Percentiles rank a stretch among this genome's conserved stretches.
Evolutionary conservation across 92 coral and sea anemone genomes (phyloP).

Genomic region (Phenganax subtilis): DNA sequence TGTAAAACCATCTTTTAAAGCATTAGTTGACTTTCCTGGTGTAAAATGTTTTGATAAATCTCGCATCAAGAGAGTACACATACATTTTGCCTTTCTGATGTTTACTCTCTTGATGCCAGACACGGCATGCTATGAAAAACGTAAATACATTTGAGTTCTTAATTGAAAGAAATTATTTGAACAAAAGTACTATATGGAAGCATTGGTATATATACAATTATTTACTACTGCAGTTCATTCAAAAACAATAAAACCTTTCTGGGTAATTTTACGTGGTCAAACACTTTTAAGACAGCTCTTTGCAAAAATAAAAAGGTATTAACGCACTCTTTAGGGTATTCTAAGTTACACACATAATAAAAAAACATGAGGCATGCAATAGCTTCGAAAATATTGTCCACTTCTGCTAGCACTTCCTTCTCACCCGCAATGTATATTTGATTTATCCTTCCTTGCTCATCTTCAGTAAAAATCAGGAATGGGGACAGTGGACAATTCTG

Average conservation of each 20-base stretch:
- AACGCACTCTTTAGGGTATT: neutral
- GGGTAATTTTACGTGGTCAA: neutral
- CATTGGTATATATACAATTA: neutral
- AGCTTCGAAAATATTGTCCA: neutral
- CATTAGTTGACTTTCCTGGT: too few species aligned
- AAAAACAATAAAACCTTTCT: neutral
- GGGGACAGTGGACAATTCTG: neutral
- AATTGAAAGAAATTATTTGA: neutral
- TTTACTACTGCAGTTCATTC: neutral
- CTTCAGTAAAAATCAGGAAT: neutral
- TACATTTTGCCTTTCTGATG: too few species aligned
- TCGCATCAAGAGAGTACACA: too few species aligned
- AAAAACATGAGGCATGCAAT: neutral
- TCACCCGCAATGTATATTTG: neutral
- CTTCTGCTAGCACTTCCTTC: neutral
- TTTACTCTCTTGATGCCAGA: too few species aligned
- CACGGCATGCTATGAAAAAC: neutral
- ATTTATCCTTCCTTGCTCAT: neutral
- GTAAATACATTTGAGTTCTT: neutral
- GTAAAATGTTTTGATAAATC: too few species aligned
- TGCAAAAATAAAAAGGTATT: slow-evolving; percentile 1
- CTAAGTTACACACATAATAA: neutral
- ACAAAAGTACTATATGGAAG: neutral
- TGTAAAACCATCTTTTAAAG: neutral
- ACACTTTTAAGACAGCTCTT: neutral